Base-by-base conservation (phyloP, 1,140 invertebrate genomes). In the Aphelinus certus region DNA sequence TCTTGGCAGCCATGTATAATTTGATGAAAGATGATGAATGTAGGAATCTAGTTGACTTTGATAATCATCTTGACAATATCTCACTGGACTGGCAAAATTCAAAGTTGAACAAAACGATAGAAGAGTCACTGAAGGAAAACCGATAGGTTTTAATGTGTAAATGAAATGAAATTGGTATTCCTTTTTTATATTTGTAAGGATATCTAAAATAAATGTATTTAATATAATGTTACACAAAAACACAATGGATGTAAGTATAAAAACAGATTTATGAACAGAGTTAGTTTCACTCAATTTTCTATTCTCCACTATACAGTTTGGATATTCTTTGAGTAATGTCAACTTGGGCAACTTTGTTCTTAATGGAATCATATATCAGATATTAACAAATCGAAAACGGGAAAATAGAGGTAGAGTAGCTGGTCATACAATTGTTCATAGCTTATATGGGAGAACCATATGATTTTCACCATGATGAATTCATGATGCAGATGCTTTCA, bases 21-120 rank as follows among this genome's bases (percentile, higher is more conserved):
- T 86, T 97, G 51, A 82, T 96, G 26, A 92, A 93, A 79, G 83
- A 89, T 10, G 90, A 92, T 47, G 90, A 91, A 1, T 93, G 93
- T 81, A 91, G 92, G 72, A 89, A 93, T 78, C 85, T 97, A 2
- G 86, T 94, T 7, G 96, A 97, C 87, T 98, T 97, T 88, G 96
- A 98, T 85, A 96, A 96, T 87, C 95, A 97, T 88, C 87, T 97
- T 69, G 95, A 97, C 86, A 92, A 97, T 83, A 90, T 95, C 10
- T 87, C 91, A 42, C 88, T 92, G 63, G 94, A 96, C 84, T 97
- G 95, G 95, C 91, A 90, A 76, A 98, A 97, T 87, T 81, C 86
- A 26, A 86, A 89, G 55, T 85, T 95, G 48, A 93, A 93, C 82
- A 80, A 89, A 74, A 86, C 84, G 53, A 88, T 93, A 57, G 87